Conservation (phyloP, 2,113 vertebrate species). For the Burhinus bistriatus region DNA sequence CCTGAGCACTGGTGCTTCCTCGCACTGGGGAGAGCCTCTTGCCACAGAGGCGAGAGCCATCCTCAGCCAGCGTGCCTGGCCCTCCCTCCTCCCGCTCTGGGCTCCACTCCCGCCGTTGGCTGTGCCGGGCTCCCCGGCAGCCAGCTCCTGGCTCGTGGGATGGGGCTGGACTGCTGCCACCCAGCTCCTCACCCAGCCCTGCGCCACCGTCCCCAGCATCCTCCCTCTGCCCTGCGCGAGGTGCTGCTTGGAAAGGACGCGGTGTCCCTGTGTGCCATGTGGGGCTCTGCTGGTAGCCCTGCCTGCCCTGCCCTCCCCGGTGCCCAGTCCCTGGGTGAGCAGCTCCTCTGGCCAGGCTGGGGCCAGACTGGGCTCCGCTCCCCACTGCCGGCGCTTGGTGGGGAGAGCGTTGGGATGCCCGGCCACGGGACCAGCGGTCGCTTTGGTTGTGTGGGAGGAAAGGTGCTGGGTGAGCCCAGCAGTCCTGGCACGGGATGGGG, state of each 20-base stretch:
- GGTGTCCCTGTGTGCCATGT: neutral
- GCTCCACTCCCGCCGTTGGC: neutral
- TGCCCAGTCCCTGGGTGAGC: neutral
- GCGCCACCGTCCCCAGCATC: neutral
- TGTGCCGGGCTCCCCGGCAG: neutral
- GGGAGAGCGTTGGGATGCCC: rapidly evolving
- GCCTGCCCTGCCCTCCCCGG: neutral
- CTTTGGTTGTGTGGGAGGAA: rapidly evolving
- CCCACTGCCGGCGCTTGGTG: rapidly evolving
- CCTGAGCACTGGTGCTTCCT: neutral
- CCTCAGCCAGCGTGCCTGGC: neutral
- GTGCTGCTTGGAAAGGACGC: neutral
- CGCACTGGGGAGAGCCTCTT: neutral
- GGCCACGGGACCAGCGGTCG: rapidly evolving
- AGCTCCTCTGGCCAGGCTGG: rapidly evolving
- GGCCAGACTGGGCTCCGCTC: neutral
- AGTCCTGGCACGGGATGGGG: rapidly evolving
- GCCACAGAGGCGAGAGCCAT: rapidly evolving
- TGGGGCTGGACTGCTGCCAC: neutral
- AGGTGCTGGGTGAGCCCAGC: rapidly evolving
- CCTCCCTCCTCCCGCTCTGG: neutral
- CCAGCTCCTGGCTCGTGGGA: slow-evolving; percentile 35
- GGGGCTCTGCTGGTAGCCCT: neutral
- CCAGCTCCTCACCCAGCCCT: neutral
- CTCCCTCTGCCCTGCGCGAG: neutral